Percentiles rank a stretch among this genome's conserved stretches.
Conservation (phyloP, 2,888 invertebrate species). For the Homarus gammarus region DNA sequence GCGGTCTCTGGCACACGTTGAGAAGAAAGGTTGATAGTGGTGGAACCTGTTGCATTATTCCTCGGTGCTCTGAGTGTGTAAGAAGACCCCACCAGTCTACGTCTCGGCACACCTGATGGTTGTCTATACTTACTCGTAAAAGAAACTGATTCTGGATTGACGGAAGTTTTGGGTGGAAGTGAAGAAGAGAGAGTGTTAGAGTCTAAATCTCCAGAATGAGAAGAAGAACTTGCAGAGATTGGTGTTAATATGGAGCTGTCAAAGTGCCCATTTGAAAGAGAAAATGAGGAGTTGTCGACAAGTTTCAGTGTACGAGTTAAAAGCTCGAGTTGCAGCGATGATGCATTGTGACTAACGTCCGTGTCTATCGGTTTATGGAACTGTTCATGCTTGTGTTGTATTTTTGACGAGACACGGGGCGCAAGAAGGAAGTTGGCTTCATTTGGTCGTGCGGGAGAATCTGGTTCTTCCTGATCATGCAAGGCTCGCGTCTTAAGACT, state of each 20-base stretch:
- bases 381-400: slow-evolving; percentile 1
- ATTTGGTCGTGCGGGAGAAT: background rate
- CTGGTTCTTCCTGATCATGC: slow-evolving; percentile 18
- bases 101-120: background rate
- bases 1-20: background rate
- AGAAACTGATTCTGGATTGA: background rate
- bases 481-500: background rate
- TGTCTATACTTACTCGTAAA: background rate
- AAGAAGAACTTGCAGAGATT: background rate
- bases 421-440: background rate
- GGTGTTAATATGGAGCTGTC: slow-evolving; percentile 28
- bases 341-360: background rate
- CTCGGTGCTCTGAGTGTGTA: background rate
- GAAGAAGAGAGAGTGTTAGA: background rate
- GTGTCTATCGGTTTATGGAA: background rate
- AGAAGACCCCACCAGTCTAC: background rate
- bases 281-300: background rate
- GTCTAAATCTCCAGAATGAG: background rate
- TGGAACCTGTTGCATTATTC: background rate
- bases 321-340: background rate
- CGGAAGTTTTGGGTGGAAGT: background rate
- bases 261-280: background rate
- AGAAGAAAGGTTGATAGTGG: background rate
- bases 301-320: background rate
- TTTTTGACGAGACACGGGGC: background rate